Conservation (phyloP, 2,797 vertebrate species). For the Cyclura pinguis region DNA sequence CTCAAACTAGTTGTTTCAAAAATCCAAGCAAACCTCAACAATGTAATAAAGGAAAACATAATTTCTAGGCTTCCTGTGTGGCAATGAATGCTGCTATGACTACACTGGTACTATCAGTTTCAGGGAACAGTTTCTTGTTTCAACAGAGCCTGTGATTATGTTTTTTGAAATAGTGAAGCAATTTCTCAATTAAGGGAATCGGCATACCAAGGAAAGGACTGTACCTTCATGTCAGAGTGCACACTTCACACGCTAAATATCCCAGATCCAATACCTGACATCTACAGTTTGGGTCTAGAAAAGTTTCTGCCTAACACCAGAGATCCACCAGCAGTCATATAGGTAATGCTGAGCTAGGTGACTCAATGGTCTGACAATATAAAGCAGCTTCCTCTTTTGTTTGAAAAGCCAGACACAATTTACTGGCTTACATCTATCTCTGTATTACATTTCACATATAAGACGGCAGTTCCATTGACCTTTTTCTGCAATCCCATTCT, state of each 20-base stretch:
- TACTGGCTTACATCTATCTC: neutral
- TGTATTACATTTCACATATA: neutral
- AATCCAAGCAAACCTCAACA: neutral
- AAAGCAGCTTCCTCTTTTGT: neutral
- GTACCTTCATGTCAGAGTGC: neutral
- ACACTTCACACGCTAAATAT: neutral
- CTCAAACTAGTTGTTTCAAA: constrained; percentile 9
- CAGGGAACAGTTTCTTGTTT: neutral
- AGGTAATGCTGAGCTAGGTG: neutral
- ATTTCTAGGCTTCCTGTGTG: constrained; percentile 3
- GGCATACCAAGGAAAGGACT: neutral
- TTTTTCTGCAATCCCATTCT: neutral
- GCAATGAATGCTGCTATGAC: neutral
- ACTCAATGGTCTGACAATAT: neutral
- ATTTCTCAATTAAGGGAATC: neutral
- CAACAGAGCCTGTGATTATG: neutral
- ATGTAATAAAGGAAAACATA: neutral
- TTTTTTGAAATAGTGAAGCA: neutral
- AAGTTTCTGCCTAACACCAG: neutral
- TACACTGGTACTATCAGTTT: neutral
- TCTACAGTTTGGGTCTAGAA: neutral
- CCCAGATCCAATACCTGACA: neutral
- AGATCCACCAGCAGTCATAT: neutral
- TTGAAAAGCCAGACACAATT: neutral
- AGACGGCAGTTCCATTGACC: neutral